A percentile compares a stretch with the other conserved stretches of the same genome.
These are phyloP conservation scores for Eubucco bourcierii DNA, from an alignment of 2,113 vertebrate species.

Conservation along the genomic window DNA sequence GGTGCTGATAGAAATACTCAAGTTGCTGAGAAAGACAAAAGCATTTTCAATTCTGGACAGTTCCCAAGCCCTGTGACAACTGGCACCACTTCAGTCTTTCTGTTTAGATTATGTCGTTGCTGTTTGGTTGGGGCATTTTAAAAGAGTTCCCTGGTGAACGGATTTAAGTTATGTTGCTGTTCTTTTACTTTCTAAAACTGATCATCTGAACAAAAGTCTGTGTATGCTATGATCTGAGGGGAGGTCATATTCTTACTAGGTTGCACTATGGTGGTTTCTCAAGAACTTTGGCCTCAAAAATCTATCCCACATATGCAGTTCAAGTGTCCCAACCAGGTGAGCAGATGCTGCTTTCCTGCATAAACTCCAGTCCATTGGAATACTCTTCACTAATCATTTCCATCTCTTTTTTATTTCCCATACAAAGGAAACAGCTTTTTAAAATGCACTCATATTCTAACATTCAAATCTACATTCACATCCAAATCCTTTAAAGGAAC, in stretches of 20 bases:
- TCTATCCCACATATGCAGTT: background rate
- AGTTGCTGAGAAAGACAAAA: background rate
- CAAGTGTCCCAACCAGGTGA: background rate
- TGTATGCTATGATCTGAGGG: background rate
- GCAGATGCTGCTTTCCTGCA: background rate
- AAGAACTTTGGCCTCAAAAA: background rate
- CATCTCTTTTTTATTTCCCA: no score
- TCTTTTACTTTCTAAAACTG: background rate
- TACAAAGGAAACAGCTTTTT: no score
- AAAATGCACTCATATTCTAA: background rate
- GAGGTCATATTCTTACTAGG: background rate
- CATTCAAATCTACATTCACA: background rate
- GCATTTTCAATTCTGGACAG: background rate
- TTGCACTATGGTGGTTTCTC: background rate
- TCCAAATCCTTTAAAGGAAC: background rate
- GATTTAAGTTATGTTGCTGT: background rate
- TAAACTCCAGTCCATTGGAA: background rate
- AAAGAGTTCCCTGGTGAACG: background rate
- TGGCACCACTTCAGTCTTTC: background rate
- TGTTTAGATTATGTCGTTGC: background rate
- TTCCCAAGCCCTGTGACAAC: background rate
- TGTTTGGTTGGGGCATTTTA: background rate
- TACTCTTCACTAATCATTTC: background rate
- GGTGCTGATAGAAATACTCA: background rate
- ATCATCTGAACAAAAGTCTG: background rate